Conservation (phyloP, 2,113 vertebrate species). For the Neolamprologus modestus region DNA sequence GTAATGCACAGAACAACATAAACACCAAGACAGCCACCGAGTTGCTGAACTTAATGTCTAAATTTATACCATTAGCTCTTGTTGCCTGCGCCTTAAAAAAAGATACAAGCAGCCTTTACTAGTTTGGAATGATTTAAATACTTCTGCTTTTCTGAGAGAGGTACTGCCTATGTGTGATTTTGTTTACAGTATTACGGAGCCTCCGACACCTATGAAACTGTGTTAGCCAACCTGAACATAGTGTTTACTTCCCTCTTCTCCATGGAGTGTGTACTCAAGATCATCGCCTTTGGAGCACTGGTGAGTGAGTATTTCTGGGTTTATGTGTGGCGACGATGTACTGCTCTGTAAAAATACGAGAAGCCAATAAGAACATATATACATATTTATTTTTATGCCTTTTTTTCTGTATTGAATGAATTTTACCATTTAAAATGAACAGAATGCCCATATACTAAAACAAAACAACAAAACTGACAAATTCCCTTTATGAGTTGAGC, state of each 20-base stretch:
- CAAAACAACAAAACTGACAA: neutral
- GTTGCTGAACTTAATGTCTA: neutral
- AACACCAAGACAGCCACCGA: neutral
- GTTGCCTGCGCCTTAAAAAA: neutral
- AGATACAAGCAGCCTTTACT: neutral
- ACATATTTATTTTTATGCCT: neutral
- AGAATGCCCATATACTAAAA: neutral
- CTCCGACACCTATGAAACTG: constrained; percentile 78
- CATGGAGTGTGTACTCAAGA: constrained; percentile 92
- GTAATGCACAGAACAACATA: neutral
- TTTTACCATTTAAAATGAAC: neutral
- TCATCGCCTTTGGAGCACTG: constrained; percentile 91
- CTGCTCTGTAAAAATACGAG: neutral
- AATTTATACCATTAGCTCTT: neutral
- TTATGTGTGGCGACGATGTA: neutral
- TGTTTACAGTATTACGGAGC: constrained; percentile 72
- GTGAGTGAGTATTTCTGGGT: constrained; percentile 64
- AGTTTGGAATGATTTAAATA: neutral
- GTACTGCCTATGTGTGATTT: neutral
- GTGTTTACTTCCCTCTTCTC: constrained; percentile 97
- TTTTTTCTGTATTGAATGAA: neutral
- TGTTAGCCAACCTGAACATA: constrained; percentile 91
- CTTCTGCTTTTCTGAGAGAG: neutral
- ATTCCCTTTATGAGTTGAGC: neutral
- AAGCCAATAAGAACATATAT: neutral